Evolutionary conservation across 2,113 vertebrate species (phyloP), one percentile per base, ranked within the genome.

Genomic region (Macquaria ambigua): DNA sequence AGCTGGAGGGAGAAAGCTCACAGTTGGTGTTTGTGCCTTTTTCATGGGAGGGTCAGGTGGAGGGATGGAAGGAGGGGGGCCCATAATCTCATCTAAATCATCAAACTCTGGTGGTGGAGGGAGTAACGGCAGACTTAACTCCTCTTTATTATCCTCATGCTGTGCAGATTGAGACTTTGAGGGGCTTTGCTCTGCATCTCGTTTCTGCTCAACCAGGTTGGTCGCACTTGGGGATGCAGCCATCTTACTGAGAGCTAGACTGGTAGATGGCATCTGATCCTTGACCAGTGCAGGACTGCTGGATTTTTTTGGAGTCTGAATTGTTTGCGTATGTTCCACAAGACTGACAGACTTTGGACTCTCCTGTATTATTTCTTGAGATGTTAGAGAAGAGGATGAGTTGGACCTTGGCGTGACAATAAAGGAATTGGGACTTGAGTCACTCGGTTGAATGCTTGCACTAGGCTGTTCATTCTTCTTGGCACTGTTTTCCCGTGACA

Each of bases 101-200:
- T 92, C 88, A 94, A 99, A 99, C 85, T 98, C 97, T 0, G 97
- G 97, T 0, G 98, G 98, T 0, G 98, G 98, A 2, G 98, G 97
- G 56, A 99, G 97, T 39, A 98, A 93, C 34, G 83, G 77, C 74
- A 97, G 10, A 48, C 74, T 88, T 59, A 96, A 70, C 1, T 82
- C 77, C 41, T 92, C 92, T 77, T 89, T 87, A 0, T 72, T 93
- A 3, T 93, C 86, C 46, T 93, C 75, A 48, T 83, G 85, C 12
- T 78, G 77, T 64, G 77, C 34, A 25, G 55, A 23, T 63, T 62
- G 75, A 46, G 81, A 41, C 12, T 62, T 68, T 50, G 69, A 63
- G 4, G 1, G 73, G 6, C 48, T 80, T 67, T 56, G 75, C 9
- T 85, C 48, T 69, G 39, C 4, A 9, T 80, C 50, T 23, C 82